Conservation (phyloP, 2,113 vertebrate species). For the Grallaria varia region DNA sequence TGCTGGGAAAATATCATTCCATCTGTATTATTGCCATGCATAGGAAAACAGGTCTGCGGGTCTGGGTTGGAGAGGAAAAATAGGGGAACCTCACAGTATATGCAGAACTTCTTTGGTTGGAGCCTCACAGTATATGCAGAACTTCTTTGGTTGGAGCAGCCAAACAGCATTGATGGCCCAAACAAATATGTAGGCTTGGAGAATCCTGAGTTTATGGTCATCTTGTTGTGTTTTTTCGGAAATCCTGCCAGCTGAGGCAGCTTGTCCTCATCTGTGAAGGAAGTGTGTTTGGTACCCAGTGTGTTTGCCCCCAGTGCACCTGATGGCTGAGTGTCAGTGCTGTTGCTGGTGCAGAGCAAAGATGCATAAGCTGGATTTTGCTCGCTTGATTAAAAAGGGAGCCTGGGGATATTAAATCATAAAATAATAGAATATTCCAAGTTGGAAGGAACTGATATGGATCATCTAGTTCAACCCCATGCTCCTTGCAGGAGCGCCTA, state of each 20-base stretch:
- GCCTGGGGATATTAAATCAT: background rate
- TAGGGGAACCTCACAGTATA: background rate
- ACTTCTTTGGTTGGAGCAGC: background rate
- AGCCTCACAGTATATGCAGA: background rate
- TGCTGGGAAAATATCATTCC: fast-evolving
- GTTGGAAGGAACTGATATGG: background rate
- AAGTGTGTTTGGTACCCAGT: background rate
- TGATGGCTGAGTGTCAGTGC: background rate
- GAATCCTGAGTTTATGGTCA: background rate
- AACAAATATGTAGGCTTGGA: background rate
- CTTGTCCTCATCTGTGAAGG: background rate
- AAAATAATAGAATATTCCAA: background rate
- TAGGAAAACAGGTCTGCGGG: background rate
- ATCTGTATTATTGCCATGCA: background rate
- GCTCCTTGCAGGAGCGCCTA: background rate
- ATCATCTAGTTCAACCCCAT: background rate
- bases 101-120: background rate
- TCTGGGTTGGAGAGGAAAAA: background rate
- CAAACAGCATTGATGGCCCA: background rate
- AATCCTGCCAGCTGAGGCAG: background rate
- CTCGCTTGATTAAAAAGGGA: background rate
- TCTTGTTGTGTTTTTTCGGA: background rate
- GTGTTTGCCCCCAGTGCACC: background rate
- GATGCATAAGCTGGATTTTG: background rate
- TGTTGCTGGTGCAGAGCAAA: background rate